Conservation (phyloP, 2,797 vertebrate species). For the Buphagus erythrorhynchus region DNA sequence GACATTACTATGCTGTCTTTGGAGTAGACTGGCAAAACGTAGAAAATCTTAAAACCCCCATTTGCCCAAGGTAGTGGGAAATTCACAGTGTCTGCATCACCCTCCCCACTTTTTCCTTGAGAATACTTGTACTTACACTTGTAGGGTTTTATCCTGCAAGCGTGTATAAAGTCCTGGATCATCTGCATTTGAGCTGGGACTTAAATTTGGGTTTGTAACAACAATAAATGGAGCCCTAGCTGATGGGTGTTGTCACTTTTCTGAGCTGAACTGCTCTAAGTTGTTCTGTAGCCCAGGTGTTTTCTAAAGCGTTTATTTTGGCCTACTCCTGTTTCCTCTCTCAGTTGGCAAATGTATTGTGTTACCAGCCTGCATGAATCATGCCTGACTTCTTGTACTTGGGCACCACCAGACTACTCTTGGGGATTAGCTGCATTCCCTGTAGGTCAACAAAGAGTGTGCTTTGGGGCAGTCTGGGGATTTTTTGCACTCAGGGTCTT, state of each 20-base stretch:
- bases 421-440: background rate
- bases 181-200: background rate
- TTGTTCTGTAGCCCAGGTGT: background rate
- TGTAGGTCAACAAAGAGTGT: background rate
- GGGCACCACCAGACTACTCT: background rate
- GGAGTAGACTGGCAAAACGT: background rate
- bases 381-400: background rate
- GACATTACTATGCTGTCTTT: background rate
- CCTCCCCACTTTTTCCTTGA: accelerated
- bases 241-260: background rate
- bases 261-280: background rate
- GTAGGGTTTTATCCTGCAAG: background rate
- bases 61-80: background rate
- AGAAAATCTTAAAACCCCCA: background rate
- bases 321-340: background rate
- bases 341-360: background rate
- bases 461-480: background rate
- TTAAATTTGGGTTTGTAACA: background rate
- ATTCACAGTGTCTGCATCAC: background rate
- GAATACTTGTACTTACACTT: background rate
- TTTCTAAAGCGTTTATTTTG: background rate
- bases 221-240: background rate
- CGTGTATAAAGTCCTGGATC: accelerated
- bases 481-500: background rate
- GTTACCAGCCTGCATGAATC: background rate